Evolutionary conservation across 2,888 invertebrate genomes (phyloP).

Genomic region (Eupeodes luniger): DNA sequence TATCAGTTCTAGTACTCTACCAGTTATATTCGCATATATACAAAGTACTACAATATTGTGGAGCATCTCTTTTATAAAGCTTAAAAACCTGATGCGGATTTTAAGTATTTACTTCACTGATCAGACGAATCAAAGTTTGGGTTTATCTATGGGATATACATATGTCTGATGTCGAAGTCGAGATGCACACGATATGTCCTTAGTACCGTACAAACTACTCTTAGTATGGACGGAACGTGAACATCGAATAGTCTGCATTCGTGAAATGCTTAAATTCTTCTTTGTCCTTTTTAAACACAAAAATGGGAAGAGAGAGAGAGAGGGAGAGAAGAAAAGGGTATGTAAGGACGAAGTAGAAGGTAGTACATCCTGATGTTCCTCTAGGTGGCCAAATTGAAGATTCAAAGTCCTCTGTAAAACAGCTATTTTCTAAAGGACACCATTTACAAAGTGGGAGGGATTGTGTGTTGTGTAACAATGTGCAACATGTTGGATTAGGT

Average conservation of each 20-base stretch:
- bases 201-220: not conserved
- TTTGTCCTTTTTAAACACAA: not conserved
- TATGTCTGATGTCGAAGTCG: constrained; percentile 27
- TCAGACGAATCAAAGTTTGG: constrained; percentile 56
- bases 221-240: not conserved
- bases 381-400: constrained; percentile 49
- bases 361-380: not conserved
- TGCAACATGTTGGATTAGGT: constrained; percentile 69
- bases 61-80: not conserved
- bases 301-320: not conserved
- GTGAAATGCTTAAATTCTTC: constrained; percentile 41
- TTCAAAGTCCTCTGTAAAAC: constrained; percentile 20
- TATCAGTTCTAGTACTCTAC: not conserved
- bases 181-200: constrained; percentile 10
- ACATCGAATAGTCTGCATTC: not conserved
- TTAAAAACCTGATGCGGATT: constrained; percentile 22
- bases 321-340: not conserved
- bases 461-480: constrained; percentile 46
- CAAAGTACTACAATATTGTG: constrained; percentile 1
- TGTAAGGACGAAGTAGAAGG: no score
- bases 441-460: not conserved
- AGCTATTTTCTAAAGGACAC: constrained; percentile 19
- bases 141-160: constrained; percentile 14
- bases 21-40: not conserved
- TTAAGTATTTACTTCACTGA: constrained; percentile 54